A percentile compares a stretch with the other conserved stretches of the same genome.
phyloP scores from a whole-genome alignment of 2,888 invertebrate species.

The Orthosia incerta region DNA sequence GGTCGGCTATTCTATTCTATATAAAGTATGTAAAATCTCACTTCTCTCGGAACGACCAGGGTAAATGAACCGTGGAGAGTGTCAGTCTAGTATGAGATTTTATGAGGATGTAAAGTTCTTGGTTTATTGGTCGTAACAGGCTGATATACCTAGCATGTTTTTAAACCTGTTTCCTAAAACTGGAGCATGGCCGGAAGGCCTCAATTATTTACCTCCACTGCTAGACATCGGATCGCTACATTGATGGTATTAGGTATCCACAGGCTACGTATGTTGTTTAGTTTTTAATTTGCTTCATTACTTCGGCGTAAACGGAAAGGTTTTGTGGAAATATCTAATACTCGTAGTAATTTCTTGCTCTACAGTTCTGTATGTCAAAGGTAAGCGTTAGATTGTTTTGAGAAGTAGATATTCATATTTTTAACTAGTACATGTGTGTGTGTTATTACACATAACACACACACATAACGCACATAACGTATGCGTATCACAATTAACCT shows the following conservation, averaged over 20 bases:
- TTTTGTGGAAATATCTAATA: constrained; percentile 10
- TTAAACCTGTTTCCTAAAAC: constrained; percentile 75
- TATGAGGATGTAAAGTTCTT: constrained; percentile 57
- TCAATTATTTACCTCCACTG: constrained; percentile 74
- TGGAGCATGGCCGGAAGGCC: constrained; percentile 73
- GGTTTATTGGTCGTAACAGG: constrained; percentile 55
- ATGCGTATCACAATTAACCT: background rate
- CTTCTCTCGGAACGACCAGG: constrained; percentile 50
- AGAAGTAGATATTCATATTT: background rate
- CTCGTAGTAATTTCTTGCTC: constrained; percentile 12
- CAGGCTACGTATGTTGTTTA: constrained; percentile 27
- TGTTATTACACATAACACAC: no score
- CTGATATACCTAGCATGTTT: constrained; percentile 67
- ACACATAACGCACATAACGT: background rate
- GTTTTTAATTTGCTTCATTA: constrained; percentile 42
- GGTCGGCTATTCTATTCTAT: constrained; percentile 58
- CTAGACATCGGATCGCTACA: constrained; percentile 51
- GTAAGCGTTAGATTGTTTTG: background rate
- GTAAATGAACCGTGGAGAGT: constrained; percentile 20
- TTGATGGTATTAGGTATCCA: constrained; percentile 43
- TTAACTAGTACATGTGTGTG: constrained; percentile 18
- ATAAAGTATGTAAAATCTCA: constrained; percentile 62
- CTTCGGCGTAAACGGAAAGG: constrained; percentile 14
- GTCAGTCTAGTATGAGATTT: constrained; percentile 23
- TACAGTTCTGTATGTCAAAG: constrained; percentile 13